These are phyloP conservation scores for Phymastichus coffea DNA, from an alignment of 1,140 invertebrate genomes.

Conservation along the genomic window DNA sequence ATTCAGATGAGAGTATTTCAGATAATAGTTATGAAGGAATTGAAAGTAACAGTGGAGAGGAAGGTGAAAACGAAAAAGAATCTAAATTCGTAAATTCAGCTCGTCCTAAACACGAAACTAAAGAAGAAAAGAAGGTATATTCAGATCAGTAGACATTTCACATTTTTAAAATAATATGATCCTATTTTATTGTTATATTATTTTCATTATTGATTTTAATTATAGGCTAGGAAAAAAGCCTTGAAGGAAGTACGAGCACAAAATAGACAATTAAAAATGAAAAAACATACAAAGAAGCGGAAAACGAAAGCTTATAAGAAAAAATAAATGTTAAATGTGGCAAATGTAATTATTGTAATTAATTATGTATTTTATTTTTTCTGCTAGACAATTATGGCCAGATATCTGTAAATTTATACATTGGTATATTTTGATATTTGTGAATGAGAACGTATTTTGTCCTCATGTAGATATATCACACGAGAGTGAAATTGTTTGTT, in stretches of 20 bases:
- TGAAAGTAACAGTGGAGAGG: conserved; percentile 53
- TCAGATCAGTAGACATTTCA: background rate
- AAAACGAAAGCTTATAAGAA: conserved; percentile 65
- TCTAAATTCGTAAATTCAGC: conserved; percentile 68
- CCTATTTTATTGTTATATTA: background rate
- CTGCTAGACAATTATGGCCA: too few relatives aligned
- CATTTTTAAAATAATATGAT: conserved; percentile 6
- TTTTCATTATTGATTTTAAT: conserved; percentile 27
- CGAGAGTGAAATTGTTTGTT: too few relatives aligned
- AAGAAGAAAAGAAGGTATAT: conserved; percentile 76
- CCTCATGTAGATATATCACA: too few relatives aligned
- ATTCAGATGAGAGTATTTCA: conserved; percentile 35
- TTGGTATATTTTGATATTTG: too few relatives aligned
- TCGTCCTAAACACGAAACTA: conserved; percentile 83
- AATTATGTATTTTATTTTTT: conserved; percentile 4
- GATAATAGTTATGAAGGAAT: conserved; percentile 44
- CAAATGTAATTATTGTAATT: conserved; percentile 11
- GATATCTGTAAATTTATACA: too few relatives aligned
- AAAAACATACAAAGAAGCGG: conserved; percentile 94
- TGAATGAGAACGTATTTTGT: too few relatives aligned
- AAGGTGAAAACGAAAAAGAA: conserved; percentile 52
- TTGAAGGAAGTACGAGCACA: conserved; percentile 87
- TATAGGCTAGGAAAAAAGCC: conserved; percentile 75
- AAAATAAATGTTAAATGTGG: conserved; percentile 31
- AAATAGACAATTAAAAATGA: conserved; percentile 88